A percentile compares a stretch with the other conserved stretches of the same genome.
Evolutionary conservation across 92 coral and sea anemone species (phyloP).

Genomic region (Phenganax subtilis): DNA sequence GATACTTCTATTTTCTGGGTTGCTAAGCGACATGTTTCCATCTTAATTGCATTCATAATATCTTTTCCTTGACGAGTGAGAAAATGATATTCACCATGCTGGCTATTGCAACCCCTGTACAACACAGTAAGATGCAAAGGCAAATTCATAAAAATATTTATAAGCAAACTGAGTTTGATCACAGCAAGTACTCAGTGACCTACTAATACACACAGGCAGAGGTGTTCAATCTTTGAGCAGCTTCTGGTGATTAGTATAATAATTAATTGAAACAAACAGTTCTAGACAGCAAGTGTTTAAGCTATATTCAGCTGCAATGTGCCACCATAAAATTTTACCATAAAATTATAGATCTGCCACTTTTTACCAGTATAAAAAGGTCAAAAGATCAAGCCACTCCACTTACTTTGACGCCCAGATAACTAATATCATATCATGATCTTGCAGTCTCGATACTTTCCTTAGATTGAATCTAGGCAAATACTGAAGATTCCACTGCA

Average conservation of each 20-base stretch:
- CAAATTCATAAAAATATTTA: background rate
- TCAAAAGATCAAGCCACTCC: background rate
- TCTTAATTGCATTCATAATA: constrained; percentile 81
- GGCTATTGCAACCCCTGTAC: constrained; percentile 75
- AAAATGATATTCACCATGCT: constrained; percentile 86
- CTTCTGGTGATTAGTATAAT: too few relatives aligned
- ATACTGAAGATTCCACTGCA: constrained; percentile 82
- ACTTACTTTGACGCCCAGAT: constrained; percentile 84
- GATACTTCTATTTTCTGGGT: constrained; percentile 33
- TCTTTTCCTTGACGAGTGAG: constrained; percentile 90
- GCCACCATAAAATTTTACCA: too few relatives aligned
- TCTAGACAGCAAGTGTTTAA: background rate
- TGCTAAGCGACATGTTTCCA: constrained; percentile 85
- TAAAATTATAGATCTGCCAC: too few relatives aligned
- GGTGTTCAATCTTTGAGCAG: too few relatives aligned
- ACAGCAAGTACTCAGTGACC: too few relatives aligned
- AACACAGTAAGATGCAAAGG: background rate
- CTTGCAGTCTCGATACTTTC: constrained; percentile 81
- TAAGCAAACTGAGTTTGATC: background rate
- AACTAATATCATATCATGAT: constrained; percentile 75
- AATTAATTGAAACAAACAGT: background rate
- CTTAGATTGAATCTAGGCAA: constrained; percentile 80
- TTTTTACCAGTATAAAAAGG: background rate
- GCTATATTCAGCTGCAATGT: too few relatives aligned
- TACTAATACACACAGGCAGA: too few relatives aligned